Base-by-base conservation (phyloP, 1,140 invertebrate species). In the Ericerus pela region DNA sequence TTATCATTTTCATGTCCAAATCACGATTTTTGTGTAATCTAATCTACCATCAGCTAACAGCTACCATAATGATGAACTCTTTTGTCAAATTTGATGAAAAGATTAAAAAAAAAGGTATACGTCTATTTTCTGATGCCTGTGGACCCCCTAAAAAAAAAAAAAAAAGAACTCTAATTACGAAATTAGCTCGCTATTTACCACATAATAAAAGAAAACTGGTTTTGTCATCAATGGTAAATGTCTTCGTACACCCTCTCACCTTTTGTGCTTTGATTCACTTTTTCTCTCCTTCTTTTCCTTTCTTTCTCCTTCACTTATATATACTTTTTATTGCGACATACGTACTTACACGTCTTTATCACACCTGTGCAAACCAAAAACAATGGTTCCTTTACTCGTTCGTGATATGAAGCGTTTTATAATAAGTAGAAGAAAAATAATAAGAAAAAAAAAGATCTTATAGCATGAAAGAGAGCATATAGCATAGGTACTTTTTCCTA, bases 111-210 rank as follows among this genome's bases (percentile, higher is more conserved):
- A n/a, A n/a, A n/a, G n/a, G n/a, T n/a, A n/a, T n/a, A n/a, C n/a
- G n/a, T n/a, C n/a, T n/a, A n/a, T n/a, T n/a, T n/a, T n/a, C n/a
- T n/a, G n/a, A n/a, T n/a, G n/a, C n/a, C n/a, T n/a, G n/a, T n/a
- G n/a, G n/a, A n/a, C n/a, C n/a, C n/a, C n/a, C n/a, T n/a, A n/a
- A n/a, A n/a, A n/a, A n/a, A n/a, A 5, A 16, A 14, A 18, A 38
- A 38, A 38, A 38, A 38, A 38, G 36, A 38, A 38, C 36, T 38
- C 36, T 38, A 38, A 38, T 38, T 38, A 38, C 36, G 36, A 38
- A 38, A 38, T 38, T 38, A 38, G 36, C 36, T 38, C 36, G 36
- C 36, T 38, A 38, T 38, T 38, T 38, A 38, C 4, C 36, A 3
- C 20, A 14, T n/a, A 6, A 4, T 38, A 4, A 38, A 38, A 38